Percentiles rank a stretch among this genome's conserved stretches.
phyloP scores from a whole-genome alignment of 2,888 invertebrate genomes.

The Hirtodrosophila trivittata region DNA sequence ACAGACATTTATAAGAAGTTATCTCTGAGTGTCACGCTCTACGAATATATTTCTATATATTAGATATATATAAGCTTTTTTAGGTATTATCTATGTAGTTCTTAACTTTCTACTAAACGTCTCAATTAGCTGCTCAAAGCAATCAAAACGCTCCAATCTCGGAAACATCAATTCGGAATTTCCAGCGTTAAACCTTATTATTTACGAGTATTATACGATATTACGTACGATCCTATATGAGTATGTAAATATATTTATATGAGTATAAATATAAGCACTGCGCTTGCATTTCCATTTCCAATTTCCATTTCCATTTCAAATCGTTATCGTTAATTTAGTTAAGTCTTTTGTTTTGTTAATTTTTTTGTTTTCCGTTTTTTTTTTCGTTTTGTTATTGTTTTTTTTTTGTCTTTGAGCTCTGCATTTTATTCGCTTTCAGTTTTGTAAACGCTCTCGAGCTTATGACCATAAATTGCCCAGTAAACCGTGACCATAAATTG shows the following conservation, averaged over 20 bases:
- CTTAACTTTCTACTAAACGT: constrained; percentile 35
- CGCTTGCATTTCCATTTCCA: constrained; percentile 37
- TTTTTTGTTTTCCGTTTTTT: constrained; percentile 23
- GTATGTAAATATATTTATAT: constrained; percentile 2
- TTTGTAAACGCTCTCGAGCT: constrained; percentile 68
- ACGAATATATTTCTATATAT: not conserved
- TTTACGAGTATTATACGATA: too few species aligned
- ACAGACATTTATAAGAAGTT: not conserved
- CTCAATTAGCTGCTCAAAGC: constrained; percentile 26
- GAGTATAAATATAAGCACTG: constrained; percentile 29
- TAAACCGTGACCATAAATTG: constrained; percentile 79
- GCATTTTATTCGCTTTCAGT: constrained; percentile 53
- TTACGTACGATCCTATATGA: too few species aligned
- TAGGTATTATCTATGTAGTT: not conserved
- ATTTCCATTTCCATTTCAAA: constrained; percentile 63
- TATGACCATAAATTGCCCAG: constrained; percentile 77
- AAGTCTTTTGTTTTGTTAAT: constrained; percentile 44
- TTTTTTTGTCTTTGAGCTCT: constrained; percentile 16
- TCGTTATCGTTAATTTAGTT: constrained; percentile 78
- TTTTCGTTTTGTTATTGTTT: constrained; percentile 33
- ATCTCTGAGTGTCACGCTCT: not conserved
- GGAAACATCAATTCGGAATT: too few species aligned
- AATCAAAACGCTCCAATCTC: not conserved
- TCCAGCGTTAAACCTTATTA: too few species aligned
- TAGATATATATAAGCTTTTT: not conserved